Base-by-base conservation (phyloP, 2,797 vertebrate genomes). In the Sternotherus odoratus region DNA sequence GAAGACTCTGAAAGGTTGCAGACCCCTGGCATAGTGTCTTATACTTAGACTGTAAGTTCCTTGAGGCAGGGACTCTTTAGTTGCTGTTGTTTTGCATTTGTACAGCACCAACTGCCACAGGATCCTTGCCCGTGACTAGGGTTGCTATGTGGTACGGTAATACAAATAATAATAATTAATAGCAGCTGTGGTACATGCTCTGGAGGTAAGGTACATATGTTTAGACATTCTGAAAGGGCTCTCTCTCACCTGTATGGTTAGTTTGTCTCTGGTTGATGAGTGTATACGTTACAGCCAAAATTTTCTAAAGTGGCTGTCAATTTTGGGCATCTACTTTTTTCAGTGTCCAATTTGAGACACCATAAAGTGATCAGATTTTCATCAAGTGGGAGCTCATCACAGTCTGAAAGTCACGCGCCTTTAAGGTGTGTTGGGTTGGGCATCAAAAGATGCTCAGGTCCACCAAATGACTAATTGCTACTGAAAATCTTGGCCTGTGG, bases 351-450 rank as follows among this genome's bases (percentile, higher is more conserved):
- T 36, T 39, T 36, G 19, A 69, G n/a, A 39, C 66, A 69, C 28
- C 13, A 8, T 13, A 60, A 60, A 33, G 28, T 28, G 30, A 60
- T 15, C 57, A 60, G 6, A 33, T 80, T 81, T 77, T 85, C 57
- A 48, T 16, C 39, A 4, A 74, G 11, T 69, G 84, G 19, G 12
- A 24, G 21, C 8, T 69, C 33, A 43, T 12, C 1, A 5, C 48
- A 19, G 30, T 13, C 46, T 36, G 72, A 15, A 4, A 77, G 12
- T 16, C 3, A 49, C 39, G 19, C 77, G 33, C 86, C 30, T 77
- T n/a, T 6, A 49, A 89, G 83, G 9, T 9, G 1, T 4, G 4
- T 17, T 0, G 0, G 3, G 5, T 46, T 85, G 74, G n/a, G 13
- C 1, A 77, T 9, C 19, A 89, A 82, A 84, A 91, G 12, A 36